Evolutionary conservation across 1,140 invertebrate genomes (phyloP).

Genomic region (Coenobita brevimanus): DNA sequence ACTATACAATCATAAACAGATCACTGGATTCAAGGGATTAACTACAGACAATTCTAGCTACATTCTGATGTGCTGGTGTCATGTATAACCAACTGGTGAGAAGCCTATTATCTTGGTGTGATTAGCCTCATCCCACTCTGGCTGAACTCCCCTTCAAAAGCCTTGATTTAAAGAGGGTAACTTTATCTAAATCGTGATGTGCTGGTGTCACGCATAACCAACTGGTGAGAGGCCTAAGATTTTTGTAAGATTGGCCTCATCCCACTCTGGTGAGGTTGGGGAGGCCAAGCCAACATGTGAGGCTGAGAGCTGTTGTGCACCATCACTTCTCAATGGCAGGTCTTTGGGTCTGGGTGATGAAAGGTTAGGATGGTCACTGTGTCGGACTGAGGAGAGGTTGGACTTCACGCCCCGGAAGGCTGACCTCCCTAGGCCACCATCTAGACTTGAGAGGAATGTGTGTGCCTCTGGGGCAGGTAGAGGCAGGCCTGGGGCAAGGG

Average conservation of each 20-base stretch:
- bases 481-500: slow-evolving; percentile 50
- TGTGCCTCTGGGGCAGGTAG: slow-evolving; percentile 47
- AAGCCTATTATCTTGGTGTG: slow-evolving; percentile 55
- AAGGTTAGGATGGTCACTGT: slow-evolving; percentile 30
- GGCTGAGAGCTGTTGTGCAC: neutral
- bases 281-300: slow-evolving; percentile 43
- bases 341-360: slow-evolving; percentile 51
- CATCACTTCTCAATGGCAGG: slow-evolving; percentile 35
- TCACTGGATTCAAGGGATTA: too few relatives aligned
- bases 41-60: too few relatives aligned
- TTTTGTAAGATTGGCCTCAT: slow-evolving; percentile 59
- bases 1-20: too few relatives aligned
- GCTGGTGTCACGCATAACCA: slow-evolving; percentile 49
- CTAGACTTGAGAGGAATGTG: slow-evolving; percentile 39
- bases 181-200: too few relatives aligned
- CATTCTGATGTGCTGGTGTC: slow-evolving; percentile 20
- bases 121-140: slow-evolving; percentile 60
- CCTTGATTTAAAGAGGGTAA: too few relatives aligned
- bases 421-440: slow-evolving; percentile 55
- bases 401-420: slow-evolving; percentile 54
- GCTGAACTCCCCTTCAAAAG: too few relatives aligned
- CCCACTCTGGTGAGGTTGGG: slow-evolving; percentile 57
- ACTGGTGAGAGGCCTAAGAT: slow-evolving; percentile 56
- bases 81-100: slow-evolving; percentile 56
- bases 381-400: slow-evolving; percentile 37